Percentiles rank a stretch among this genome's conserved stretches.
Evolutionary conservation across 2,797 vertebrate genomes (phyloP).

Genomic region (Leptatherina wallacei): DNA sequence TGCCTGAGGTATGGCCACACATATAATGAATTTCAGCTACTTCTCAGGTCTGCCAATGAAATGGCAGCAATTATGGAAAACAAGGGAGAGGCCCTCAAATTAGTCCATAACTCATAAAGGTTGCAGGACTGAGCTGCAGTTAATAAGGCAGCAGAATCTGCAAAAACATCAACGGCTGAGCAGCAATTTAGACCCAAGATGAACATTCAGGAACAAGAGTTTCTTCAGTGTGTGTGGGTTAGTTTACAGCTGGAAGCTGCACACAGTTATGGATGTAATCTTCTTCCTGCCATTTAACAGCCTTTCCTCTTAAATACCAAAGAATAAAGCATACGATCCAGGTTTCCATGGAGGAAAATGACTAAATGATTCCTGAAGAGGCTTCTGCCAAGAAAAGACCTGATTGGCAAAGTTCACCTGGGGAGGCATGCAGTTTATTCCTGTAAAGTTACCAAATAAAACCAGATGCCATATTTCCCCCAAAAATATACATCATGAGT

Average conservation of each 20-base stretch:
- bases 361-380: no score
- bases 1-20: constrained; percentile 50
- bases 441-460: no score
- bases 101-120: constrained; percentile 60
- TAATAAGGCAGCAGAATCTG: constrained; percentile 42
- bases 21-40: constrained; percentile 63
- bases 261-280: background rate
- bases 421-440: no score
- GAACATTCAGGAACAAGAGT: background rate
- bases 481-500: no score
- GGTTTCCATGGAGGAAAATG: no score
- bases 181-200: constrained; percentile 17
- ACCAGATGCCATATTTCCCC: no score
- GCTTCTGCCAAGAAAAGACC: no score
- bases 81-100: constrained; percentile 51
- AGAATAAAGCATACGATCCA: no score
- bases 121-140: constrained; percentile 38
- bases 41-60: constrained; percentile 51
- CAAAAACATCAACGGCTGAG: background rate
- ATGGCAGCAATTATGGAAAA: constrained; percentile 67
- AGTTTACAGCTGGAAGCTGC: background rate
- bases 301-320: no score
- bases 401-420: no score
- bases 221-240: background rate
- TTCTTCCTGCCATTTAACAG: no score